Conservation (phyloP, 2,113 vertebrate genomes). For the Miniopterus natalensis region DNA sequence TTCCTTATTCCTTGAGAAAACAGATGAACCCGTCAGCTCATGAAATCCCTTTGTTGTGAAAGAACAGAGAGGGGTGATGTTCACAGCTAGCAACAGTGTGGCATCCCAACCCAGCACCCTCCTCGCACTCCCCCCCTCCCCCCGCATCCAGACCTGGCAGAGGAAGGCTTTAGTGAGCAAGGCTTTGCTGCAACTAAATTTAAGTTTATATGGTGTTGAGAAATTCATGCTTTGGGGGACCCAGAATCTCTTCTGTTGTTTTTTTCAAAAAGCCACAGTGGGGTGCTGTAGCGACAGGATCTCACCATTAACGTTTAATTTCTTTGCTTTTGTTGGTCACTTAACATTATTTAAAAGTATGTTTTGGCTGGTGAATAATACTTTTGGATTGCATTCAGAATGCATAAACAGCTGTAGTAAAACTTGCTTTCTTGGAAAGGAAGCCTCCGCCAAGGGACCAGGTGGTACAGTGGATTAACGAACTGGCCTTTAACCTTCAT, state of each 20-base stretch:
- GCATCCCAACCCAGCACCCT: background rate
- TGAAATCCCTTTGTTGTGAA: background rate
- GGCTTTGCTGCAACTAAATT: background rate
- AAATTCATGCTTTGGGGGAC: conserved; percentile 58
- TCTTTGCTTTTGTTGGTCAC: conserved; percentile 86
- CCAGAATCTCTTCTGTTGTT: conserved; percentile 64
- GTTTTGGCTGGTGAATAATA: conserved; percentile 83
- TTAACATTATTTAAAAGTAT: conserved; percentile 84
- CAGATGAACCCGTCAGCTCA: background rate
- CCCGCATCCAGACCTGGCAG: background rate
- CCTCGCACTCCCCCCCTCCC: background rate
- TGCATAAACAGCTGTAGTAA: conserved; percentile 84
- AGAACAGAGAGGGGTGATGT: background rate
- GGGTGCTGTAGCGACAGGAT: conserved; percentile 81
- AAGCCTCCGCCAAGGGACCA: conserved; percentile 36
- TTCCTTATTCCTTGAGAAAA: background rate
- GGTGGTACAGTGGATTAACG: conserved; percentile 24
- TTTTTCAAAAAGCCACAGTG: conserved; percentile 83
- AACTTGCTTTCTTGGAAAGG: conserved; percentile 76
- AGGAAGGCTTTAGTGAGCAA: background rate
- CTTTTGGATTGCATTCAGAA: conserved; percentile 82
- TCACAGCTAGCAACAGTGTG: background rate
- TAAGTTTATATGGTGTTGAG: background rate
- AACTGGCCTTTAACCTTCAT: conserved; percentile 27
- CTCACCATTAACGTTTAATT: conserved; percentile 83